These are phyloP conservation scores for Globodera ellingtonae DNA, from an alignment of 1,140 invertebrate genomes.

Conservation along the genomic window DNA sequence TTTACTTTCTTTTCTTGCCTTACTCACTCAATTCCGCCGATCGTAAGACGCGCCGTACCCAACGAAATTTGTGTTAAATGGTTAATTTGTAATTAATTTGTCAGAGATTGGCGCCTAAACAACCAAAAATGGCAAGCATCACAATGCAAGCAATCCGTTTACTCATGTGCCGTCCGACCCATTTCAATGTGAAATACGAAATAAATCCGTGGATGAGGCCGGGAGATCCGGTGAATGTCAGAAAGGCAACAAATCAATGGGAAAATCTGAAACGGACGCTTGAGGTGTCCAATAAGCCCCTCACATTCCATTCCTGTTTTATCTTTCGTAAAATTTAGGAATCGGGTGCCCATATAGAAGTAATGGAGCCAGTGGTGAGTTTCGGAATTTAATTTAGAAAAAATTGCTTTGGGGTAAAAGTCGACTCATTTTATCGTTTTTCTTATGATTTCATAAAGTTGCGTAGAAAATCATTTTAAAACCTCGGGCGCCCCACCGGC, in stretches of 20 bases:
- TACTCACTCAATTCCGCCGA: no score
- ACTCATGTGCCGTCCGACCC: slow-evolving; percentile 61
- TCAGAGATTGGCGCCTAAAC: background rate
- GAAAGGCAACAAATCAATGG: slow-evolving; percentile 58
- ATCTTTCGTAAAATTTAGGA: background rate
- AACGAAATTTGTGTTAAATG: no score
- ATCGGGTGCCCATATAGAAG: slow-evolving; percentile 54
- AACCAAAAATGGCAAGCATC: background rate
- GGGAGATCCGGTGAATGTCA: slow-evolving; percentile 47
- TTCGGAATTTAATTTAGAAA: slow-evolving; percentile 40
- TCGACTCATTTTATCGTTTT: no score
- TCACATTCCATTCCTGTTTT: background rate
- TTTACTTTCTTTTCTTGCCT: background rate
- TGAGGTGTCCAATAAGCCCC: slow-evolving; percentile 31
- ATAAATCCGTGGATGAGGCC: slow-evolving; percentile 63
- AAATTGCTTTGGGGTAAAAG: no score
- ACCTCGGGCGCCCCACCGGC: no score
- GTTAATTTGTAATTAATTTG: no score
- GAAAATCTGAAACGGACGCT: slow-evolving; percentile 53
- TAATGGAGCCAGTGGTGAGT: slow-evolving; percentile 59
- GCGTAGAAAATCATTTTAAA: no score
- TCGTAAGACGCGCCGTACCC: no score
- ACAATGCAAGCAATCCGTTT: slow-evolving; percentile 25
- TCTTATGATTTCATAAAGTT: no score
- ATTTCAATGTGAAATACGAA: slow-evolving; percentile 48